Conservation (phyloP, 2,888 invertebrate species). For the Watsonalla binaria region DNA sequence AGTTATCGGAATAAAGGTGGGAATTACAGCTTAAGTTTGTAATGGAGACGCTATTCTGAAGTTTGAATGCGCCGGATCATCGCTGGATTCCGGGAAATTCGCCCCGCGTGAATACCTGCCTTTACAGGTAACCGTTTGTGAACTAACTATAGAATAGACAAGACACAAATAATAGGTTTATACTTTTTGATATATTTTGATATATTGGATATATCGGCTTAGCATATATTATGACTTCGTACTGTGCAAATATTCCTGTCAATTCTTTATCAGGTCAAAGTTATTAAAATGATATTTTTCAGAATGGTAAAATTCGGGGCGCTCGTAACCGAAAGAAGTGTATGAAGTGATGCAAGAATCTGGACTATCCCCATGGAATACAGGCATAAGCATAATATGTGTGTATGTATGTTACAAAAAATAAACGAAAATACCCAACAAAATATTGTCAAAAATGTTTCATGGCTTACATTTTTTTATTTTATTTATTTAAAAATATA, state of each 20-base stretch:
- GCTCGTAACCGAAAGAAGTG: not conserved
- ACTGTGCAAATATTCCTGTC: no score
- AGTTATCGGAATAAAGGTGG: not conserved
- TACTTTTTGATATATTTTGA: no score
- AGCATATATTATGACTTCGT: no score
- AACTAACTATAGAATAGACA: conserved; percentile 34
- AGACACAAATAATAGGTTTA: conserved; percentile 11
- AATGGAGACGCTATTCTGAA: conserved; percentile 49
- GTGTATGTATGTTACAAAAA: no score
- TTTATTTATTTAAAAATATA: no score
- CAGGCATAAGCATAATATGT: no score
- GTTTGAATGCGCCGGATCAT: conserved; percentile 71
- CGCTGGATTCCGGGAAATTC: conserved; percentile 77
- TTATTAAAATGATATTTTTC: not conserved
- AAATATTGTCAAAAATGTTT: no score
- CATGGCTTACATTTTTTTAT: no score
- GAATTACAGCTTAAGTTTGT: conserved; percentile 17
- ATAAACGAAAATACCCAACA: no score
- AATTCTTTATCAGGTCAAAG: no score
- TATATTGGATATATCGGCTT: no score
- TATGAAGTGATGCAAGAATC: not conserved
- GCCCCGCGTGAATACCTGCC: conserved; percentile 76
- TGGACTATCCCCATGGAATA: no score
- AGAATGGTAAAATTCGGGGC: not conserved
- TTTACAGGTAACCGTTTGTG: conserved; percentile 58